Base-by-base conservation (phyloP, 1,140 invertebrate genomes). In the Halictus rubicundus region DNA sequence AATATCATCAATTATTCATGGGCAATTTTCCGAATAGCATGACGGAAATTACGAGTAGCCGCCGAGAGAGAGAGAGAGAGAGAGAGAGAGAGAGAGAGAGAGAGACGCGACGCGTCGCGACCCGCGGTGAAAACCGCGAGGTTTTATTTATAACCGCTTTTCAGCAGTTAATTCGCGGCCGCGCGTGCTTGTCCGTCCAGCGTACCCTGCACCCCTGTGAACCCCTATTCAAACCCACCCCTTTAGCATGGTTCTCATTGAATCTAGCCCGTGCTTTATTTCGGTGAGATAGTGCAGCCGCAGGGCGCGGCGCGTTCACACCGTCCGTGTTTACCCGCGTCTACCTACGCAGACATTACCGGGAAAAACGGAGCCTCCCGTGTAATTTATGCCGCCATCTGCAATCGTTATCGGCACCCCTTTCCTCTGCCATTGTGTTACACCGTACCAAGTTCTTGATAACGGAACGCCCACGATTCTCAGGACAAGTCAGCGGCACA, bases 81-180 rank as follows among this genome's bases (percentile, higher is more conserved):
- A n/a, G n/a, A n/a, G n/a, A n/a, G n/a, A n/a, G n/a, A n/a, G n/a
- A n/a, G n/a, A n/a, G n/a, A n/a, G n/a, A n/a, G n/a, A 52, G 19
- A 39, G 46, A 78, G 60, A 68, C 69, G 72, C 27, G 64, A 71
- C 21, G 49, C 59, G 60, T 64, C 72, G 72, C 27, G 68, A 71
- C 21, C 39, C 59, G 68, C 65, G 66, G 52, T 42, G 64, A 63
- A n/a, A 64, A 78, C 74, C 49, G 27, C 69, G 52, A 21, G 64
- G 42, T 81, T 86, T 88, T 86, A 86, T 86, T 88, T 87, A 80
- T 81, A 86, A 83, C 65, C 76, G 72, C 52, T 85, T 86, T 87
- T 84, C 83, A 87, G 59, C 85, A 74, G 86, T 88, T 87, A 87
- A 88, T 84, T 80, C 78, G 37, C 19, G 39, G n/a, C 37, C 73